Percentiles rank a stretch among this genome's conserved stretches.
These are phyloP conservation scores for Lateolabrax maculatus DNA, from an alignment of 2,797 vertebrate genomes.

Conservation along the genomic window DNA sequence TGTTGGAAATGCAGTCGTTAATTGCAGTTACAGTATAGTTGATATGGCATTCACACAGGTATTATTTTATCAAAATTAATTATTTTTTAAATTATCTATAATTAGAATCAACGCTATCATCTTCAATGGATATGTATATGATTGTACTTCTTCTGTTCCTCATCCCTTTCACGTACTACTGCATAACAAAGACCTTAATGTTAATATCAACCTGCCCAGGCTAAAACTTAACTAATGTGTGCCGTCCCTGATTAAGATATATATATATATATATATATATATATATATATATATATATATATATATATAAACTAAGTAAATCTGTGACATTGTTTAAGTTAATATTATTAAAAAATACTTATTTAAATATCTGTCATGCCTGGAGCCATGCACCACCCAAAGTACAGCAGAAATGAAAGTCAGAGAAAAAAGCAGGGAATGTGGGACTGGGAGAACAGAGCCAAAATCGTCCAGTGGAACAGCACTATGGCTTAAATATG, in stretches of 20 bases:
- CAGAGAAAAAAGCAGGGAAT: conserved; percentile 66
- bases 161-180: not conserved
- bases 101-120: not conserved
- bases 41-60: not conserved
- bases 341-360: not conserved
- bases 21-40: not conserved
- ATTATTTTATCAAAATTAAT: not conserved
- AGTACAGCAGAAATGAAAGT: conserved; percentile 51
- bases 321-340: not conserved
- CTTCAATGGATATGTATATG: not conserved
- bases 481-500: conserved; percentile 78
- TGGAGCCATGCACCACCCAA: conserved; percentile 33
- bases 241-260: not conserved
- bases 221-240: not conserved
- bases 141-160: not conserved
- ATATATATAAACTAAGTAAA: not conserved
- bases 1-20: not conserved
- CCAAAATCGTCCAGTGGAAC: conserved; percentile 78
- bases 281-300: too few species aligned
- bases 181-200: not conserved
- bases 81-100: too few species aligned
- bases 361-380: conserved; percentile 22
- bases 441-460: conserved; percentile 69
- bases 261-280: too few species aligned
- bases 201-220: not conserved